Conservation (phyloP, 2,113 vertebrate species). For the Lophura nycthemera region DNA sequence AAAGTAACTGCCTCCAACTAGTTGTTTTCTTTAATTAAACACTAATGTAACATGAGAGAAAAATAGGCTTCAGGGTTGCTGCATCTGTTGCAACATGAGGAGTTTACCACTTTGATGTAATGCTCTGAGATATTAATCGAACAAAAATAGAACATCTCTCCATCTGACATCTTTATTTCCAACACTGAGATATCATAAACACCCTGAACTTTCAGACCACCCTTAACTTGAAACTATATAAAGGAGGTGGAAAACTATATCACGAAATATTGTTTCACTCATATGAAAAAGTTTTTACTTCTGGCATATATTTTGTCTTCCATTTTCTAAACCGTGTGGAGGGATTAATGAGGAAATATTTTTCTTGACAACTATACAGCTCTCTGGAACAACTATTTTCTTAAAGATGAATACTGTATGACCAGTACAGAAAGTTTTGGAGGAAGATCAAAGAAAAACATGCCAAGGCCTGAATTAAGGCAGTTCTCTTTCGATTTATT, state of each 20-base stretch:
- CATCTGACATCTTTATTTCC: constrained; percentile 44
- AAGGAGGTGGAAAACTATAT: neutral
- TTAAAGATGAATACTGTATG: constrained; percentile 42
- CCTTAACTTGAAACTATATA: neutral
- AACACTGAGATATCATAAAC: constrained; percentile 1
- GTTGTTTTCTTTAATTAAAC: constrained; percentile 92
- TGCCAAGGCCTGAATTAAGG: constrained; percentile 44
- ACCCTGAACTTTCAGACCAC: constrained; percentile 1
- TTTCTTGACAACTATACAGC: neutral
- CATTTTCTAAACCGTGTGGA: neutral
- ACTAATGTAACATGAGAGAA: constrained; percentile 85
- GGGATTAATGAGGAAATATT: neutral
- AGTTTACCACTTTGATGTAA: constrained; percentile 52
- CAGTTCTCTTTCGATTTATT: constrained; percentile 53
- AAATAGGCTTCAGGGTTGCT: constrained; percentile 71
- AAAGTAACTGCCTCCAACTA: constrained; percentile 86
- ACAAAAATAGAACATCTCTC: constrained; percentile 59
- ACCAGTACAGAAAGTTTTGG: constrained; percentile 24
- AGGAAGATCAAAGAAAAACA: constrained; percentile 66
- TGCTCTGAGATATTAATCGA: constrained; percentile 51
- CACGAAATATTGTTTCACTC: neutral
- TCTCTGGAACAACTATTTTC: neutral
- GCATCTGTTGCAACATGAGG: constrained; percentile 64
- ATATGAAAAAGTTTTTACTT: neutral
- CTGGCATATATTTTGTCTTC: neutral